Percentiles rank a stretch among this genome's conserved stretches.
These are phyloP conservation scores for Paradoxurus hermaphroditus DNA, from an alignment of 2,113 vertebrate genomes.

Conservation along the genomic window DNA sequence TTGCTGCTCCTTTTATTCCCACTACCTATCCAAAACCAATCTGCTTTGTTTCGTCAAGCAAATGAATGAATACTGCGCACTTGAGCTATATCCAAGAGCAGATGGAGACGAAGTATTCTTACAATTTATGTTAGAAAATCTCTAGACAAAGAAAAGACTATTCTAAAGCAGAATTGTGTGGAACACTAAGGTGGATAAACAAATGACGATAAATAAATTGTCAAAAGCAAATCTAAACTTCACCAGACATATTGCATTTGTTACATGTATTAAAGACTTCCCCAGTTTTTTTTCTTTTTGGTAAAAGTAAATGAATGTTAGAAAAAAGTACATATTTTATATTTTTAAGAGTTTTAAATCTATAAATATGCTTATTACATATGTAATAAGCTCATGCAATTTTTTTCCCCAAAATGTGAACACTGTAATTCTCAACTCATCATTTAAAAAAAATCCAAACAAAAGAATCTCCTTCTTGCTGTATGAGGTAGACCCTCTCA, in stretches of 20 bases:
- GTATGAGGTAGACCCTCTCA: neutral
- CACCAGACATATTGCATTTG: neutral
- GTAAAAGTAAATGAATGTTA: neutral
- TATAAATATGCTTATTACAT: neutral
- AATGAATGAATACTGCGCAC: neutral
- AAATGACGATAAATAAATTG: neutral
- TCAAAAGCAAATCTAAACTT: neutral
- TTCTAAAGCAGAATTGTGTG: neutral
- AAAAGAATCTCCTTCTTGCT: neutral
- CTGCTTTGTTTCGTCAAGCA: neutral
- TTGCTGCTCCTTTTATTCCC: neutral
- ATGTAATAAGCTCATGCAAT: neutral
- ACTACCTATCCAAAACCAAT: neutral
- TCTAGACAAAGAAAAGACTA: neutral
- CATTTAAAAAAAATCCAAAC: neutral
- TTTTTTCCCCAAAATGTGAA: neutral
- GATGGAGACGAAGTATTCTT: neutral
- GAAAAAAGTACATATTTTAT: neutral
- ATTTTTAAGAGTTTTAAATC: neutral
- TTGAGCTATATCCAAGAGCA: neutral
- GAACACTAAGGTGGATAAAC: neutral
- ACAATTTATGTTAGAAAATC: neutral
- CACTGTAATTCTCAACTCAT: neutral
- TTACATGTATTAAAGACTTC: neutral
- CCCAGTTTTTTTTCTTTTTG: neutral